These are phyloP conservation scores for Calameuta filiformis DNA, from an alignment of 2,888 invertebrate species.

Conservation along the genomic window DNA sequence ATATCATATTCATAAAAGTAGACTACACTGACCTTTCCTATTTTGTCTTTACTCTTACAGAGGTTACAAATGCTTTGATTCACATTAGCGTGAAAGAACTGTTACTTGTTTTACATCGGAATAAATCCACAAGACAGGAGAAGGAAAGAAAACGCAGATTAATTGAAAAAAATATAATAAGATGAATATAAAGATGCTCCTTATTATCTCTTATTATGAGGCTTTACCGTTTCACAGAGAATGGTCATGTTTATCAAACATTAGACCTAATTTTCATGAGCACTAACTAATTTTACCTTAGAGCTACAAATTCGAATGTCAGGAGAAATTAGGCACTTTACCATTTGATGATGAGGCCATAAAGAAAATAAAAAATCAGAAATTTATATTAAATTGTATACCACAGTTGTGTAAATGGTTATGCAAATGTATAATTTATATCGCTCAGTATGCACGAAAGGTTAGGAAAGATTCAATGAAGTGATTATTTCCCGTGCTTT, in stretches of 20 bases:
- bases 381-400: not conserved
- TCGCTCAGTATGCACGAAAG: not conserved
- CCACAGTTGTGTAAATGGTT: not conserved
- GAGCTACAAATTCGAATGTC: too few relatives aligned
- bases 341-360: not conserved
- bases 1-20: too few relatives aligned
- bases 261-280: not conserved
- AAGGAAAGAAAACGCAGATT: not conserved
- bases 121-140: not conserved
- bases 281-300: not conserved
- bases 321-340: too few relatives aligned
- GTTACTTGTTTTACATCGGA: not conserved
- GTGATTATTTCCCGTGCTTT: slow-evolving; percentile 27
- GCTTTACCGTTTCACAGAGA: not conserved
- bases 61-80: too few relatives aligned
- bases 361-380: not conserved
- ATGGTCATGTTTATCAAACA: not conserved
- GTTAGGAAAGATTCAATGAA: not conserved
- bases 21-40: too few relatives aligned
- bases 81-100: not conserved
- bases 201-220: not conserved
- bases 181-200: not conserved
- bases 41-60: too few relatives aligned
- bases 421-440: not conserved
- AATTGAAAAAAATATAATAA: not conserved